These are phyloP conservation scores for Scaptomyza parva DNA, from an alignment of 2,888 invertebrate genomes.

Conservation along the genomic window DNA sequence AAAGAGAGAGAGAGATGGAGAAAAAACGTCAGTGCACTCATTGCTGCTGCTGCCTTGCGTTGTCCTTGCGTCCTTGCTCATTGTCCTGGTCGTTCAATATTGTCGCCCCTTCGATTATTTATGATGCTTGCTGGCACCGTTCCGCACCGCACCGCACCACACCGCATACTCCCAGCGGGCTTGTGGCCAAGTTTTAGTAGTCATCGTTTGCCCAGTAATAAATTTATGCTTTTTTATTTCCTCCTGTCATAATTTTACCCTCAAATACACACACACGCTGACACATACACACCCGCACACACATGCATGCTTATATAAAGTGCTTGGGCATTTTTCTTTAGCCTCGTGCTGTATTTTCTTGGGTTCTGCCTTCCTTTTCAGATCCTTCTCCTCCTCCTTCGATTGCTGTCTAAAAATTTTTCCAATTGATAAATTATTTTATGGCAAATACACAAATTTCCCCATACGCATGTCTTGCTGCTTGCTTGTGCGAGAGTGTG, in stretches of 20 bases:
- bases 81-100: conserved; percentile 72
- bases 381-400: conserved; percentile 15
- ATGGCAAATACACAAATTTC: conserved; percentile 79
- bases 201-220: conserved; percentile 79
- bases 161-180: conserved; percentile 52
- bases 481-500: conserved; percentile 5
- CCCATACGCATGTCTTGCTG: conserved; percentile 59
- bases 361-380: conserved; percentile 9
- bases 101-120: conserved; percentile 81
- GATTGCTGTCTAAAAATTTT: conserved; percentile 66
- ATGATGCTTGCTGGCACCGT: conserved; percentile 70
- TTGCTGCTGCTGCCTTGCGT: conserved; percentile 5
- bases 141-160: conserved; percentile 27
- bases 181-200: conserved; percentile 79
- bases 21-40: conserved; percentile 58
- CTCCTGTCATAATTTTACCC: conserved; percentile 81
- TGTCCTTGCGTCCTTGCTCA: conserved; percentile 30
- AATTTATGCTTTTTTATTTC: conserved; percentile 82
- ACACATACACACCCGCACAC: conserved; percentile 23
- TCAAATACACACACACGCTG: conserved; percentile 63
- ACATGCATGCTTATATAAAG: conserved; percentile 48
- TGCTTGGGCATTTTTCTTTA: conserved; percentile 68
- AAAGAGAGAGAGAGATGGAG: conserved; percentile 15
- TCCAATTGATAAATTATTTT: conserved; percentile 82
- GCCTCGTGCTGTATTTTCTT: conserved; percentile 40